Conservation (phyloP, 2,113 vertebrate genomes). For the Gobius niger region DNA sequence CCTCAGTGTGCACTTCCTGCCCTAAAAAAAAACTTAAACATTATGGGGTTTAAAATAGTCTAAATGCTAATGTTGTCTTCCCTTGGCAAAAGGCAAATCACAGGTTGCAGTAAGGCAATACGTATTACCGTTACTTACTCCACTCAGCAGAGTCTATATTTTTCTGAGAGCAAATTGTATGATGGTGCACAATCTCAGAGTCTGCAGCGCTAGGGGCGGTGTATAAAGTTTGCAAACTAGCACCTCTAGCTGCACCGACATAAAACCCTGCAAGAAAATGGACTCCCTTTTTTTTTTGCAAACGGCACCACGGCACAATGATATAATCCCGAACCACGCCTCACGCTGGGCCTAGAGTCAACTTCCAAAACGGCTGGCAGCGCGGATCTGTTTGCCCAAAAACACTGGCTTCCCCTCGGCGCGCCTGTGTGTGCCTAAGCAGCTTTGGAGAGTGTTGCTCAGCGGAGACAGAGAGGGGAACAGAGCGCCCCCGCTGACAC, state of each 20-base stretch:
- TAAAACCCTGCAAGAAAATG: not conserved
- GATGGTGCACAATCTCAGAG: not conserved
- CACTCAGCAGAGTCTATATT: not conserved
- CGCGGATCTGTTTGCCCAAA: conserved; percentile 11
- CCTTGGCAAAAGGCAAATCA: not conserved
- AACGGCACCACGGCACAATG: not conserved
- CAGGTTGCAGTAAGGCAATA: not conserved
- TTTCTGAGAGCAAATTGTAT: not conserved
- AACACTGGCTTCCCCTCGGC: conserved; percentile 4
- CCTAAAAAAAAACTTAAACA: not conserved
- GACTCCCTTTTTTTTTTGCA: too few relatives aligned
- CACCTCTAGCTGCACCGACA: not conserved
- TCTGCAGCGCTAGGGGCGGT: not conserved
- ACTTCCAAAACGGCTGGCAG: conserved; percentile 19
- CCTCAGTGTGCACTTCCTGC: not conserved
- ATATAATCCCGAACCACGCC: not conserved
- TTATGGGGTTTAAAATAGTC: not conserved
- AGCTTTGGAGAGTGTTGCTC: conserved; percentile 52
- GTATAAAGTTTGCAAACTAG: not conserved
- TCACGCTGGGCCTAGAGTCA: conserved; percentile 13
- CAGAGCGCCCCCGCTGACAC: conserved; percentile 62
- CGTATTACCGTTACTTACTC: not conserved
- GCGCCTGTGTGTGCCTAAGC: conserved; percentile 37
- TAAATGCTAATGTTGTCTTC: not conserved
- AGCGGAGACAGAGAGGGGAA: conserved; percentile 56